Evolutionary conservation across 2,113 vertebrate species (phyloP), one percentile per base, ranked within the genome.

Genomic region (Apodemus sylvaticus): DNA sequence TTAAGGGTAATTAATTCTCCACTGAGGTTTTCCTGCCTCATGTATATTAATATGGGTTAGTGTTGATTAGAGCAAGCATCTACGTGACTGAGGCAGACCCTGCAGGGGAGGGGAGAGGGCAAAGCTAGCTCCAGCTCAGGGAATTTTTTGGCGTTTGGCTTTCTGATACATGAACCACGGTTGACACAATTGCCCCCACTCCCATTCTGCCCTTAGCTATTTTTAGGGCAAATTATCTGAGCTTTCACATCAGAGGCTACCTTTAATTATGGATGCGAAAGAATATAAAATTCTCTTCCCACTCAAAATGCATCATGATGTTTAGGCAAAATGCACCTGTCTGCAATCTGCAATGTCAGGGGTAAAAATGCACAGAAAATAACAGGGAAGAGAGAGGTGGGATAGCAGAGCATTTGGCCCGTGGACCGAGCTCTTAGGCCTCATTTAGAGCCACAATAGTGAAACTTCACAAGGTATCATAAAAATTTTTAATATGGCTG

Each of bases 181-280:
- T 12, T 29, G 86, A 83, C 62, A 16, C 14, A 2, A 22, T 94
- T 39, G 53, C 36, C 78, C 85, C 78, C 5, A 36, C 70, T 86
- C 36, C 60, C 39, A n/a, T 78, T 93, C 39, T 76, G 58, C 29
- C 26, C 42, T 31, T 26, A 77, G 88, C 96, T 93, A 97, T 96
- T 95, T 96, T 93, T 93, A 96, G 88, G 71, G 51, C 36, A 93
- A 90, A 94, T 92, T 93, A 93, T 73, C 68, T 73, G 79, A 95
- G 76, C 79, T 66, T 93, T 94, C 89, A 92, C 58, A 94, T 90
- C 48, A n/a, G 39, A 95, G 92, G 79, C 71, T 95, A 94, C 94
- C 90, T 94, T 93, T 88, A 95, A 71, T 89, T 70, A 90, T 89
- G 45, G 48, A 64, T 78, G 31, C 51, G 88, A 93, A 88, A 55